A percentile compares a stretch with the other conserved stretches of the same genome.
These are phyloP conservation scores for Apostichopus leukothele DNA, from an alignment of 53 echinoderm and acorn worm species.

Conservation along the genomic window DNA sequence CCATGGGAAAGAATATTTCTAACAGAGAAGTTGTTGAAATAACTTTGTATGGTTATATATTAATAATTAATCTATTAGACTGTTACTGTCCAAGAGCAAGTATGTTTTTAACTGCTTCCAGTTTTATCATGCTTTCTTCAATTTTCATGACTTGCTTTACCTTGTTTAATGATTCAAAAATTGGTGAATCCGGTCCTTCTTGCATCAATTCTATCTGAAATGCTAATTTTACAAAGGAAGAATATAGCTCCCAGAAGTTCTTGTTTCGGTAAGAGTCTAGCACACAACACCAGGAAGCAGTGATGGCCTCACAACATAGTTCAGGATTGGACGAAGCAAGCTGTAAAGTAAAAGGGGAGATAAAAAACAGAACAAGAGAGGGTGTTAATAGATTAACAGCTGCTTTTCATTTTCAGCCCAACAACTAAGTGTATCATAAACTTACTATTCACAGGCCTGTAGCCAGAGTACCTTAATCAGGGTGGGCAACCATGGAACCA, in stretches of 20 bases:
- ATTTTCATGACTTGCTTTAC: constrained; percentile 26
- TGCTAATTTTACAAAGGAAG: constrained; percentile 65
- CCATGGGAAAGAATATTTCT: background rate
- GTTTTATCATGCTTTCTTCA: no score
- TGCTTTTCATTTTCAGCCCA: no score
- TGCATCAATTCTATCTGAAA: constrained; percentile 68
- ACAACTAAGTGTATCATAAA: no score
- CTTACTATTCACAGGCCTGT: no score
- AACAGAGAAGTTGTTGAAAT: background rate
- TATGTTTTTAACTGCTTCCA: no score
- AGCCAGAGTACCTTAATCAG: no score
- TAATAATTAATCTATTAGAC: no score
- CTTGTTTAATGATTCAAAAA: constrained; percentile 59
- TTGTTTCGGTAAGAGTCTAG: constrained; percentile 65
- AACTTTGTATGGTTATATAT: no score
- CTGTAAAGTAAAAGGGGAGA: background rate
- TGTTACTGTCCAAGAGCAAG: no score
- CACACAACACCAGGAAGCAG: constrained; percentile 68
- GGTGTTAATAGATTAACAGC: no score
- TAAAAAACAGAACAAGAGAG: no score
- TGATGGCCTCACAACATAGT: constrained; percentile 66
- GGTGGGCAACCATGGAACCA: no score
- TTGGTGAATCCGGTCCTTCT: constrained; percentile 53
- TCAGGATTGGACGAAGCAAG: background rate
- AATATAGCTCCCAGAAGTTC: constrained; percentile 69